phyloP scores from a whole-genome alignment of 2,888 invertebrate species.

The Campopleginae sp. region DNA sequence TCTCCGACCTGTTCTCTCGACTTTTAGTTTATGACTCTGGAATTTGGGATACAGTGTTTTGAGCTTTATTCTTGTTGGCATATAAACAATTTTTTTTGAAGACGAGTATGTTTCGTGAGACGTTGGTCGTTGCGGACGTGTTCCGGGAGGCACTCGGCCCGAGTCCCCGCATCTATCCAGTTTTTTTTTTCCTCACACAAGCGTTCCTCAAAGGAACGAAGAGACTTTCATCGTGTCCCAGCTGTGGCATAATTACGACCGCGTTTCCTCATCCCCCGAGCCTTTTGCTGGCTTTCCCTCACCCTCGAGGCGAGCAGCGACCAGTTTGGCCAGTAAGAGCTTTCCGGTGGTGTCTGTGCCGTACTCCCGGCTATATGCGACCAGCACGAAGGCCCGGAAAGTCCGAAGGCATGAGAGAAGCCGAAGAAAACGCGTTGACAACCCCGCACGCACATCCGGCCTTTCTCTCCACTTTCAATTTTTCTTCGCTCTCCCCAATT shows the following conservation, averaged over 20 bases:
- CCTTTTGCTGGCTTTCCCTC: constrained; percentile 3
- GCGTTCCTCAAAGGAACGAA: constrained; percentile 62
- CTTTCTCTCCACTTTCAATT: constrained; percentile 33
- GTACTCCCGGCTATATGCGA: neutral
- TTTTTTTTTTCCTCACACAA: constrained; percentile 19
- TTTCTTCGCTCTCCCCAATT: constrained; percentile 26
- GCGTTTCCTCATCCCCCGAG: neutral
- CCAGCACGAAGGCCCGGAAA: constrained; percentile 6
- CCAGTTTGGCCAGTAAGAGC: constrained; percentile 25
- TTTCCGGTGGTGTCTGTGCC: constrained; percentile 7
- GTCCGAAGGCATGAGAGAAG: neutral
- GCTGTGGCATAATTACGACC: constrained; percentile 63
- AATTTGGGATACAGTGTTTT: constrained; percentile 1
- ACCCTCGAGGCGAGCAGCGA: neutral
- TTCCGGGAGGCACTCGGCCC: too few relatives aligned
- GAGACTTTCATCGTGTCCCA: constrained; percentile 62
- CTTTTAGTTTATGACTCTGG: neutral
- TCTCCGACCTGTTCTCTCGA: constrained; percentile 13
- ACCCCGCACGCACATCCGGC: constrained; percentile 45
- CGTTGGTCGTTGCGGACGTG: too few relatives aligned
- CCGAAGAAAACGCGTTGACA: constrained; percentile 45
- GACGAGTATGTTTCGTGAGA: neutral
- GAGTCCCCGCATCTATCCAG: constrained; percentile 23
- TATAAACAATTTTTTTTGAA: neutral
- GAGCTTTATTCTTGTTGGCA: constrained; percentile 12